Base-by-base conservation (phyloP, 2,113 vertebrate genomes). In the Catharus fuscescens region DNA sequence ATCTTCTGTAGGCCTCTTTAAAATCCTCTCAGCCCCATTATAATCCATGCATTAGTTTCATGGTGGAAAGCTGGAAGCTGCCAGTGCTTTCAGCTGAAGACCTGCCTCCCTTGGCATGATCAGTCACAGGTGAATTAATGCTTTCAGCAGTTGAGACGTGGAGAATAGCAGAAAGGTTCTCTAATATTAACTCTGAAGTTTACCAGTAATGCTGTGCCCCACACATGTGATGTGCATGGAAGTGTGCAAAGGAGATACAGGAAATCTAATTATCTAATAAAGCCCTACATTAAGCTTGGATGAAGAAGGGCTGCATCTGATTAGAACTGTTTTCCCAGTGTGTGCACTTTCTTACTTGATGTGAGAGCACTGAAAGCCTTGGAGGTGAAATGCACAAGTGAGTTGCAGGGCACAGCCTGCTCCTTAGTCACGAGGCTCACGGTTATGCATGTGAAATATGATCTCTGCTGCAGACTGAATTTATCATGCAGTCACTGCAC, bases 241-340 rank as follows among this genome's bases (percentile, higher is more conserved):
- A 57, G 24, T 56, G 31, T 40, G 38, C n/a, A 71, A 72, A 88
- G n/a, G 50, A 69, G 38, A 71, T 50, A 61, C 16, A 60, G 66
- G 26, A 89, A 85, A 89, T 85, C 40, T 93, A 85, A 82, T 77
- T 79, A 64, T 31, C 69, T 91, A 15, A 52, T 81, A 76, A 93
- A 64, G 7, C 26, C 4, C 32, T 80, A 14, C 18, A 17, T 70
- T 69, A 20, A 34, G 12, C 85, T 88, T 70, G 38, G 32, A 14
- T 86, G 64, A 42, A 67, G 64, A 77, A 67, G 40, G 7, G 12
- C 40, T 88, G 34, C 45, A 45, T 69, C n/a, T 80, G 20, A 31
- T 77, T 86, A 80, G 62, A 38, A 26, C 8, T 2, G 24, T n/a
- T 91, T 47, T 20, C 32, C 16, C 5, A 9, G 2, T 31, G 50